These are phyloP conservation scores for Neodiprion pinetum DNA, from an alignment of 1,140 invertebrate genomes.

Conservation along the genomic window DNA sequence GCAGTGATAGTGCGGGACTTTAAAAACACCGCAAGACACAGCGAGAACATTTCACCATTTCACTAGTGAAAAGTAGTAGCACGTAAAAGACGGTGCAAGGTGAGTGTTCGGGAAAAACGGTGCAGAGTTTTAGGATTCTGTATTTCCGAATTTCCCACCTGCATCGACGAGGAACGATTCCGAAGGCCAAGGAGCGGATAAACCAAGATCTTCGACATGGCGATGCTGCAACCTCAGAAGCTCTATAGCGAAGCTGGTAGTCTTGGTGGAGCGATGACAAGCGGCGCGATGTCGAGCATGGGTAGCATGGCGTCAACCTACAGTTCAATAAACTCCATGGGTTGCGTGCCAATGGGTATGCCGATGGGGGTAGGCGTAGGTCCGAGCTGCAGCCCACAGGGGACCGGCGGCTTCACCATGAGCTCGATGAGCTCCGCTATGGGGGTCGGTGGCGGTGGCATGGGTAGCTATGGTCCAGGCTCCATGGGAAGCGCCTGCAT, in stretches of 20 bases:
- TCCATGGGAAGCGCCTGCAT: constrained; percentile 59
- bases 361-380: constrained; percentile 70
- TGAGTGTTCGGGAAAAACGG: too few species aligned
- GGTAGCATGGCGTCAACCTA: constrained; percentile 75
- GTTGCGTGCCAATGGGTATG: constrained; percentile 72
- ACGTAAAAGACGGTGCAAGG: too few species aligned
- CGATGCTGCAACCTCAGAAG: constrained; percentile 64
- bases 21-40: too few species aligned
- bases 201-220: constrained; percentile 48
- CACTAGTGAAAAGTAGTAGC: too few species aligned
- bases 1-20: too few species aligned
- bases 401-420: constrained; percentile 71
- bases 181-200: too few species aligned
- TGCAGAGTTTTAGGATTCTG: too few species aligned
- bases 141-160: too few species aligned
- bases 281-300: constrained; percentile 63
- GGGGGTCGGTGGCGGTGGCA: constrained; percentile 65
- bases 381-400: constrained; percentile 72
- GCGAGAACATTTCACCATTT: too few species aligned
- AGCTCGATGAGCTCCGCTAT: constrained; percentile 77
- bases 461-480: constrained; percentile 58
- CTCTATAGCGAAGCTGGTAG: constrained; percentile 62
- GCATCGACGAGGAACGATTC: too few species aligned
- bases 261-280: constrained; percentile 57
- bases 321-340: constrained; percentile 78